phyloP scores from a whole-genome alignment of 2,113 vertebrate genomes.

The Labeo rohita region DNA sequence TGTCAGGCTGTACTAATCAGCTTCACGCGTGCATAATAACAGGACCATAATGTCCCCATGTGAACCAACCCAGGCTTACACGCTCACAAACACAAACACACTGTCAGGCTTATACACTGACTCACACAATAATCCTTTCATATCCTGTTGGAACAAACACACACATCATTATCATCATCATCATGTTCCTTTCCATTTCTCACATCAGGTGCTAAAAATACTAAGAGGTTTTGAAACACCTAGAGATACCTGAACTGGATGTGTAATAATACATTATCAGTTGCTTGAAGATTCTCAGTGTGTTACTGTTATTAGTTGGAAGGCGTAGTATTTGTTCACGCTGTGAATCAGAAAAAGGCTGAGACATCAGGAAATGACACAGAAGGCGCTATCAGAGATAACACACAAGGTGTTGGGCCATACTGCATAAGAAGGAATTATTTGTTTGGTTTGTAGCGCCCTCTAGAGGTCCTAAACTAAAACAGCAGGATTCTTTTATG shows the following conservation, averaged over 20 bases:
- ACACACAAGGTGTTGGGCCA: not conserved
- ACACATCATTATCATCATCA: not conserved
- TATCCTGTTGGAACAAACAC: constrained; percentile 59
- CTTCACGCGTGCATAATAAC: constrained; percentile 22
- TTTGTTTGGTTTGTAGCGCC: not conserved
- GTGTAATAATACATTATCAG: not conserved
- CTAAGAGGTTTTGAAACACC: not conserved
- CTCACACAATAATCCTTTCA: constrained; percentile 69
- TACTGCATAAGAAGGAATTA: not conserved
- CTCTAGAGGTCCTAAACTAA: not conserved
- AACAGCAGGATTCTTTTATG: not conserved
- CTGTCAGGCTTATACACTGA: constrained; percentile 48
- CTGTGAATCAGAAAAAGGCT: not conserved
- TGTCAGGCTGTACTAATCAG: not conserved
- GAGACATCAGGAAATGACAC: not conserved
- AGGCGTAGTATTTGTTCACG: not conserved
- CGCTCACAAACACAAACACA: not conserved
- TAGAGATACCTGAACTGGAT: not conserved
- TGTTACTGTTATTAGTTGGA: not conserved
- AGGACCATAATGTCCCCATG: constrained; percentile 15
- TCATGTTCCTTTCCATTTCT: constrained; percentile 12
- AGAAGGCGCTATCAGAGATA: not conserved
- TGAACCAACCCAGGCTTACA: constrained; percentile 24
- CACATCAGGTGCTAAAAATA: not conserved
- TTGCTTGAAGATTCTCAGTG: not conserved